Evolutionary conservation across 1,140 invertebrate species (phyloP).

Genomic region (Thalassaphorura encarpata): DNA sequence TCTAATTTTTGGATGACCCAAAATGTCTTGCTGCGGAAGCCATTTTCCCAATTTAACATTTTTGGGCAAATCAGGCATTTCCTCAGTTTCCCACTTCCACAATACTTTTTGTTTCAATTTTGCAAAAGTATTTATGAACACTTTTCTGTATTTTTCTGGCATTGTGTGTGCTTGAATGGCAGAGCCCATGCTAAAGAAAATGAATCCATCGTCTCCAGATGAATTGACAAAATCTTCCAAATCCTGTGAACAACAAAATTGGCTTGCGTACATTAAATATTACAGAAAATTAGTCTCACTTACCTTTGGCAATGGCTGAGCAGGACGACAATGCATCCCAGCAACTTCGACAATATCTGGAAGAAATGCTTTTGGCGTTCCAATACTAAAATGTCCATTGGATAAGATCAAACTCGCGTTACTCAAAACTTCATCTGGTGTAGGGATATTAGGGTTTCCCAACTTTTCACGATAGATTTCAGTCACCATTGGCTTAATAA

Average conservation of each 20-base stretch:
- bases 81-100: conserved; percentile 55
- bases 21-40: conserved; percentile 50
- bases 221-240: conserved; percentile 30
- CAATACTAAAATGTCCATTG: conserved; percentile 22
- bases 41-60: conserved; percentile 54
- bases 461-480: conserved; percentile 21
- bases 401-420: conserved; percentile 24
- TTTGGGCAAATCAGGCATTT: conserved; percentile 33
- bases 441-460: not conserved
- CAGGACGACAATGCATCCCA: conserved; percentile 31
- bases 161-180: conserved; percentile 7
- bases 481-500: conserved; percentile 15
- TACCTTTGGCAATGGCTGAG: conserved; percentile 17
- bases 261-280: too few relatives aligned
- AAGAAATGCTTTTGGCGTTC: not conserved
- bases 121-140: conserved; percentile 12
- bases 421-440: conserved; percentile 6
- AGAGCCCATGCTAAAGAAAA: conserved; percentile 60
- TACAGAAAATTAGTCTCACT: conserved; percentile 27
- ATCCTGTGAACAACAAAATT: conserved; percentile 18
- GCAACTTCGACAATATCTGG: conserved; percentile 21
- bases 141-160: conserved; percentile 13
- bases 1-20: conserved; percentile 16
- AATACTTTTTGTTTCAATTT: conserved; percentile 50
- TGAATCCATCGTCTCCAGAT: conserved; percentile 46